phyloP scores from a whole-genome alignment of 2,888 invertebrate species.

The Andrena dorsata region DNA sequence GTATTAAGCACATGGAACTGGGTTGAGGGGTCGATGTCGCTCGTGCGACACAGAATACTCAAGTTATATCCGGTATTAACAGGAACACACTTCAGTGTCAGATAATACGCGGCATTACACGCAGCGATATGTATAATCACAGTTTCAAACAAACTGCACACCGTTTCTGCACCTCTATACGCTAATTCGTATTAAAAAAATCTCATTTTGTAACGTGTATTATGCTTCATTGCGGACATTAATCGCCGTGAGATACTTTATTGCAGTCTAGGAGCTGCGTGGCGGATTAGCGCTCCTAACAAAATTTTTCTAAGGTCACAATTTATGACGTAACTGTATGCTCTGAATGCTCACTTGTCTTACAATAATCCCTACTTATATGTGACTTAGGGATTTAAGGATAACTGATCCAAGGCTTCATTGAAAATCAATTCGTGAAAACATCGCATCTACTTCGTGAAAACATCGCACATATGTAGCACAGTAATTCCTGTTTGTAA shows the following conservation, averaged over 20 bases:
- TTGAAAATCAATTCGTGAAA: too few species aligned
- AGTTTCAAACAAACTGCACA: conserved; percentile 11
- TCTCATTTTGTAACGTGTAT: background rate
- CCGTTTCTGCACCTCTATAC: background rate
- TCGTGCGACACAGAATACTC: conserved; percentile 30
- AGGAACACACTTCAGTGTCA: conserved; percentile 23
- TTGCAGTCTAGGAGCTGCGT: background rate
- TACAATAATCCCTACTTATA: too few species aligned
- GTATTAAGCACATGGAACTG: conserved; percentile 51
- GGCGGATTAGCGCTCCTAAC: background rate
- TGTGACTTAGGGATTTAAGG: too few species aligned
- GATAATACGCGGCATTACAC: conserved; percentile 27
- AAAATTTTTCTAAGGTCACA: too few species aligned
- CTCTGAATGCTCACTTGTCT: too few species aligned
- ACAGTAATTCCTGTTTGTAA: too few species aligned
- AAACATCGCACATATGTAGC: too few species aligned
- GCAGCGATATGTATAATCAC: background rate
- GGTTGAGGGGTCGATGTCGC: conserved; percentile 50
- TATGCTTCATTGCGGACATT: background rate
- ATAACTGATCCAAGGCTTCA: too few species aligned
- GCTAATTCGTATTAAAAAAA: background rate
- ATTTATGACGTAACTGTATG: too few species aligned
- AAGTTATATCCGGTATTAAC: conserved; percentile 40
- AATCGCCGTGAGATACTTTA: background rate
- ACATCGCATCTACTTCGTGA: too few species aligned